A percentile compares a stretch with the other conserved stretches of the same genome.
Evolutionary conservation across 2,797 vertebrate genomes (phyloP).

Genomic region (Malacoraja senta): DNA sequence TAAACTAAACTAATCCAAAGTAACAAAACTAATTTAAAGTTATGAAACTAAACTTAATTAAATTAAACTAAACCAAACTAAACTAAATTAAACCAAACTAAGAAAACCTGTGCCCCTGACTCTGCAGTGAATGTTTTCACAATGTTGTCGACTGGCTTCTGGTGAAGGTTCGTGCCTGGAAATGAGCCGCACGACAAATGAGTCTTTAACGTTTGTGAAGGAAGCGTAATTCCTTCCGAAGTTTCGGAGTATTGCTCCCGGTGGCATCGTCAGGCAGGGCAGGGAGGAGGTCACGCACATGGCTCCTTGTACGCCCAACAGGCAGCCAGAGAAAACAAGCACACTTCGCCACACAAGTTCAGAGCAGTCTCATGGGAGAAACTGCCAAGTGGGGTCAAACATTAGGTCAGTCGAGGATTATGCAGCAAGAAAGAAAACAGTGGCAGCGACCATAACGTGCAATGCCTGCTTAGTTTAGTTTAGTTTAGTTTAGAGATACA

Average conservation of each 20-base stretch:
- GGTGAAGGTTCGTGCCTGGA: not conserved
- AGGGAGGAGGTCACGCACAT: not conserved
- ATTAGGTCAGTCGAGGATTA: not conserved
- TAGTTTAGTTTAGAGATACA: no score
- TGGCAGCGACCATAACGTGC: not conserved
- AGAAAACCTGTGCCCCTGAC: not conserved
- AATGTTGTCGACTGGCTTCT: not conserved
- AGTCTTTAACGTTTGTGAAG: not conserved
- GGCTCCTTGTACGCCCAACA: not conserved
- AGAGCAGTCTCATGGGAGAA: not conserved
- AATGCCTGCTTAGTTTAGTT: no score
- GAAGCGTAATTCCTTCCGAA: not conserved
- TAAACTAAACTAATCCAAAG: no score
- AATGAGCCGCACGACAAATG: not conserved
- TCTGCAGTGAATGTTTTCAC: not conserved
- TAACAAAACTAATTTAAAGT: no score
- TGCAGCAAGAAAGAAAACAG: not conserved
- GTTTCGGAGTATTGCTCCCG: not conserved
- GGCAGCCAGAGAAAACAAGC: constrained; percentile 31
- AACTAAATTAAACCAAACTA: no score
- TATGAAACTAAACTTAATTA: no score
- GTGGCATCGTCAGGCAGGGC: constrained; percentile 14
- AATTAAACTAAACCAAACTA: no score
- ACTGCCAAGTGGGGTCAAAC: constrained; percentile 14
- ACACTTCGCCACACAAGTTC: not conserved